phyloP scores from a whole-genome alignment of 2,888 invertebrate species.

The Odiellus spinosus region DNA sequence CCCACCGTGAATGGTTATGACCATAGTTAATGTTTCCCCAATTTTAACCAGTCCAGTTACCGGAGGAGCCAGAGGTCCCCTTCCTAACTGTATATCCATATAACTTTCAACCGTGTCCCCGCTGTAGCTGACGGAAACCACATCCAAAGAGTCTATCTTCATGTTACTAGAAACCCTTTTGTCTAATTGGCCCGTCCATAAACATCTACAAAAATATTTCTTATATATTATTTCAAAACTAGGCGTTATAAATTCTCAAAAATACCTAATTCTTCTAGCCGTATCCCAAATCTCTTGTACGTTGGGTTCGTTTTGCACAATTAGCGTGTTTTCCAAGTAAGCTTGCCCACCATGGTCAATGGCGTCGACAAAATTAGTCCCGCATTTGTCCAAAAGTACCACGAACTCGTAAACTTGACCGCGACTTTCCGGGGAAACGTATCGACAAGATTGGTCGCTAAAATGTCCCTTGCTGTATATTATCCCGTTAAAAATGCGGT shows the following conservation, averaged over 20 bases:
- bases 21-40: constrained; percentile 63
- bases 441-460: constrained; percentile 11
- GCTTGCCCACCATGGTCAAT: constrained; percentile 9
- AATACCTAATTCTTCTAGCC: constrained; percentile 20
- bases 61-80: constrained; percentile 51
- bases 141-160: constrained; percentile 60
- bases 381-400: constrained; percentile 22
- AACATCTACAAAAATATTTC: constrained; percentile 36
- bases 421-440: constrained; percentile 20
- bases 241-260: constrained; percentile 3
- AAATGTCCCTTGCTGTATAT: constrained; percentile 51
- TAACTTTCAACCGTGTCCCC: constrained; percentile 68
- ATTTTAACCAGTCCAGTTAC: constrained; percentile 63
- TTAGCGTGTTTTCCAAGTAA: constrained; percentile 22
- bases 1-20: constrained; percentile 60
- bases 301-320: constrained; percentile 22
- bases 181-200: constrained; percentile 65
- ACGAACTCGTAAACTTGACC: constrained; percentile 18
- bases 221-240: too few species aligned
- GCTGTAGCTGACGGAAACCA: constrained; percentile 63
- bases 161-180: constrained; percentile 55
- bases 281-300: constrained; percentile 23
- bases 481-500: constrained; percentile 54
- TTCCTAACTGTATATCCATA: constrained; percentile 52
- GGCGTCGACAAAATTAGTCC: constrained; percentile 16